These are phyloP conservation scores for Papilio gigon DNA, from an alignment of 2,888 invertebrate genomes.

Conservation along the genomic window DNA sequence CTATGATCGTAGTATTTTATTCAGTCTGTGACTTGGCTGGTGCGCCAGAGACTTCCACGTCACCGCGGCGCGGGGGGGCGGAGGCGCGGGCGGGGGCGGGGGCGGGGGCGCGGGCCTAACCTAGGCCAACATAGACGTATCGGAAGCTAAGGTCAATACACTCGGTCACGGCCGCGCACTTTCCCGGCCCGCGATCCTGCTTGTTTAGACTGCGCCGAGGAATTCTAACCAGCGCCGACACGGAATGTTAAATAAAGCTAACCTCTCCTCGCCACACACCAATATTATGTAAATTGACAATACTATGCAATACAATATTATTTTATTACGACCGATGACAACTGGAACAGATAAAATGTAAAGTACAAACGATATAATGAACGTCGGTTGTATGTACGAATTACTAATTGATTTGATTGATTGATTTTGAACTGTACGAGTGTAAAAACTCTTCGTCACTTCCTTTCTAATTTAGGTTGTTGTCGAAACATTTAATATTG, in stretches of 20 bases:
- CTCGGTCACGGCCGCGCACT: constrained; percentile 78
- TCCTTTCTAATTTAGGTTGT: background rate
- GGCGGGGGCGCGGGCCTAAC: constrained; percentile 65
- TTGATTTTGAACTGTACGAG: no score
- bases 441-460: background rate
- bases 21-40: background rate
- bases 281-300: constrained; percentile 20
- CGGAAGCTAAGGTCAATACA: constrained; percentile 74
- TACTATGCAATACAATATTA: constrained; percentile 16
- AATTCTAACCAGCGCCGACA: constrained; percentile 62
- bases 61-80: constrained; percentile 26
- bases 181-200: constrained; percentile 65
- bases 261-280: background rate
- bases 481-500: background rate
- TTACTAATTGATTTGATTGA: no score
- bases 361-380: background rate
- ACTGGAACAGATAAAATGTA: background rate
- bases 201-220: constrained; percentile 66
- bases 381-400: no score
- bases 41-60: constrained; percentile 28
- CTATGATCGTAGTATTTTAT: background rate
- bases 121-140: constrained; percentile 75
- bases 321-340: constrained; percentile 6
- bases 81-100: background rate
- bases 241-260: constrained; percentile 37